A percentile compares a stretch with the other conserved stretches of the same genome.
These are phyloP conservation scores for Xanthorhoe designata DNA, from an alignment of 2,888 invertebrate genomes.

Conservation along the genomic window DNA sequence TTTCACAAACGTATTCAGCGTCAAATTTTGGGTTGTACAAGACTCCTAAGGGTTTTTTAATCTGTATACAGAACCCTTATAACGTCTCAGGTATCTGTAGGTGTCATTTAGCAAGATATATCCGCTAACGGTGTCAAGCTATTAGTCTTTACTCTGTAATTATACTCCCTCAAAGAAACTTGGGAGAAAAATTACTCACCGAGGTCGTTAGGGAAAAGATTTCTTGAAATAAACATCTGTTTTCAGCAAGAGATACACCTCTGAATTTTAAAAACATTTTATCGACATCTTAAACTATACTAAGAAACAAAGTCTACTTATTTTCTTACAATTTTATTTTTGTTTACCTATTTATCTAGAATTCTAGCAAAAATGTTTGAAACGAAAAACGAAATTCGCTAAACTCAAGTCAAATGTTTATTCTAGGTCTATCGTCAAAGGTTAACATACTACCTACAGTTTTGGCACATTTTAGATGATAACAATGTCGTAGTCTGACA, in stretches of 20 bases:
- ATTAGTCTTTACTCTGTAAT: slow-evolving; percentile 19
- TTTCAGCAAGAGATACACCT: not conserved
- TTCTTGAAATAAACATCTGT: not conserved
- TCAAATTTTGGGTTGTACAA: too few species aligned
- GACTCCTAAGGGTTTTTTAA: not conserved
- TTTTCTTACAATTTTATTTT: too few species aligned
- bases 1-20: too few species aligned
- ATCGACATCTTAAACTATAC: not conserved
- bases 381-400: too few species aligned
- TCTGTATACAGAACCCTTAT: not conserved
- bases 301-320: too few species aligned
- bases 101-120: slow-evolving; percentile 11
- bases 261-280: slow-evolving; percentile 3
- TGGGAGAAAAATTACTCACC: slow-evolving; percentile 10
- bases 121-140: slow-evolving; percentile 13
- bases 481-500: too few species aligned
- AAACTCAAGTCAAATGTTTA: too few species aligned
- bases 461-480: too few species aligned
- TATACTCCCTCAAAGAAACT: slow-evolving; percentile 21
- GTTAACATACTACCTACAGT: too few species aligned
- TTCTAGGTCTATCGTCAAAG: too few species aligned
- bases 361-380: too few species aligned
- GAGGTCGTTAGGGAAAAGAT: slow-evolving; percentile 17
- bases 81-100: not conserved
- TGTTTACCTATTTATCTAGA: too few species aligned